phyloP scores from a whole-genome alignment of 2,888 invertebrate species.

The Nomada hirtipes region DNA sequence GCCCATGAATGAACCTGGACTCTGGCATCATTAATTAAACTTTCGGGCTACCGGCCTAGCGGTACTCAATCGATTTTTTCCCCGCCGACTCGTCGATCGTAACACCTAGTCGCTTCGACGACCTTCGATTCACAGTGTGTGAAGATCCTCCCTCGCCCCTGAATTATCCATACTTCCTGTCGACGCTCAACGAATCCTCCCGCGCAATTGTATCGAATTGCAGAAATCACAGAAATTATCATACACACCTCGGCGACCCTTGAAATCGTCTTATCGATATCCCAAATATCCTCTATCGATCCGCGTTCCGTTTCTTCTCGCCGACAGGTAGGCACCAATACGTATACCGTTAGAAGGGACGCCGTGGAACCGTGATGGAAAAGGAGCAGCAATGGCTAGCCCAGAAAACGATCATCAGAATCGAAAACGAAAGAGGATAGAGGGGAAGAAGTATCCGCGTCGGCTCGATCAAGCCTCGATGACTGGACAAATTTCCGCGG shows the following conservation, averaged over 20 bases:
- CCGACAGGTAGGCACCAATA: neutral
- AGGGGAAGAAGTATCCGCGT: constrained; percentile 72
- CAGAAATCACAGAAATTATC: neutral
- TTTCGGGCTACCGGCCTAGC: constrained; percentile 74
- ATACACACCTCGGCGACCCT: too few species aligned
- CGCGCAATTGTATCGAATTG: too few species aligned
- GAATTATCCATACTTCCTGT: too few species aligned
- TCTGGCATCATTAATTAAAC: constrained; percentile 78
- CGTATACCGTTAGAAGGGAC: constrained; percentile 40
- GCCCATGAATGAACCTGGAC: constrained; percentile 77
- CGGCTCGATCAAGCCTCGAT: constrained; percentile 82
- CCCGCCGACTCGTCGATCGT: neutral
- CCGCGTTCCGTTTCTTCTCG: neutral
- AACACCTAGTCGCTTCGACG: neutral
- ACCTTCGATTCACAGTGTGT: neutral
- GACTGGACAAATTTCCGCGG: constrained; percentile 79
- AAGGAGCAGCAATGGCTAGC: constrained; percentile 25
- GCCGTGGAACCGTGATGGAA: constrained; percentile 34
- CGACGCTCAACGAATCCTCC: too few species aligned
- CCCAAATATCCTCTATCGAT: neutral
- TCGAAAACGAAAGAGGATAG: constrained; percentile 37
- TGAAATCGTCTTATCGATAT: too few species aligned
- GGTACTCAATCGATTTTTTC: constrained; percentile 62
- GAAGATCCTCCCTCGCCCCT: neutral
- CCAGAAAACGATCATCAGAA: constrained; percentile 28